Evolutionary conservation across 2,113 vertebrate genomes (phyloP), one percentile per base, ranked within the genome.

Genomic region (Enhydra lutris): DNA sequence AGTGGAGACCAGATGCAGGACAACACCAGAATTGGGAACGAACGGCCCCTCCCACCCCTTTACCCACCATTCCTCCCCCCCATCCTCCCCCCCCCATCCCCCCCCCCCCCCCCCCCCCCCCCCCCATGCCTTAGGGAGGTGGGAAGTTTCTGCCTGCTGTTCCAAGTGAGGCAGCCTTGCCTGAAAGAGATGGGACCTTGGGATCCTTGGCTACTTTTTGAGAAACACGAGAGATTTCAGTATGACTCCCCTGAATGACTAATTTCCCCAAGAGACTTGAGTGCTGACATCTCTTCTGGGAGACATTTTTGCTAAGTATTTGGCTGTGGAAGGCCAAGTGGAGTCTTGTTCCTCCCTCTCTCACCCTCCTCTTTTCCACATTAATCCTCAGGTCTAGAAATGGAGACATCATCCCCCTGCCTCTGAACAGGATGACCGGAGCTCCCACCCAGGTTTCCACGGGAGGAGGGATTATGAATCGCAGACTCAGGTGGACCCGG

Each of bases 281-380:
- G 36, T 9, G 23, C 83, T 26, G 67, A 61, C 50, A 55, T 21
- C 80, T 89, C 84, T 90, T 91, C 24, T 1, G 50, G 82, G 73
- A 39, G 61, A 69, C 57, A 73, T 73, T 97, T 95, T 74, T 42
- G 34, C 80, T 59, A 81, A 96, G 89, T 87, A 80, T 69, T 82
- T 73, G 42, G 39, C 42, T 86, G 8, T 45, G 29, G 87, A 96
- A 89, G 85, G 92, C 73, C 94, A 91, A 63, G 88, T 45, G 50
- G 55, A 76, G 34, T 74, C 80, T 50, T 34, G 24, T n/a, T 82
- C 31, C 59, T 94, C 6, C 3, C 47, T 29, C 20, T 34, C n/a
- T 18, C 24, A 15, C 26, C 2, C 42, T 23, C 20, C 39, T 89
- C 39, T 73, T 93, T 84, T 80, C 55, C 65, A 79, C 8, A 13